These are phyloP conservation scores for Conomelus anceps DNA, from an alignment of 2,888 invertebrate genomes.

Conservation along the genomic window DNA sequence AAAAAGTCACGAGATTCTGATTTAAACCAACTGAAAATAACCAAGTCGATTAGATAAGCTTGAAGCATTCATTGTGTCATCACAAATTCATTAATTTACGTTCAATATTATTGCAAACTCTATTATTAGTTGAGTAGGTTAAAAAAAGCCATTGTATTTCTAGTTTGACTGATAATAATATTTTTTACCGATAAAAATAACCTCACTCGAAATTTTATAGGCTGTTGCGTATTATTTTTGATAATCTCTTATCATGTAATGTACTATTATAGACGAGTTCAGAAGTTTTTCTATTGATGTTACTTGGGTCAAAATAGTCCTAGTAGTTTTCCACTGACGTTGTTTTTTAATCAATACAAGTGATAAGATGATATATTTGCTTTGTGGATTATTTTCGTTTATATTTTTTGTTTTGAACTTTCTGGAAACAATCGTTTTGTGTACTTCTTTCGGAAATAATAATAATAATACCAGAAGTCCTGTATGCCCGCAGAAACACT, in stretches of 20 bases:
- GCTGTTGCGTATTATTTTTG: neutral
- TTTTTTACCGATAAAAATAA: neutral
- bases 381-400: too few relatives aligned
- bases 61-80: neutral
- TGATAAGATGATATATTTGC: too few relatives aligned
- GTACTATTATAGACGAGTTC: neutral
- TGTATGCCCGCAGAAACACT: too few relatives aligned
- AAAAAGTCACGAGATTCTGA: neutral
- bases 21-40: neutral
- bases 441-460: too few relatives aligned
- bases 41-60: neutral
- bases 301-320: neutral
- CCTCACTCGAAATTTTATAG: neutral
- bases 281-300: neutral
- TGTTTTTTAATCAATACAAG: too few relatives aligned
- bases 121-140: neutral
- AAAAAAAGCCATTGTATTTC: neutral
- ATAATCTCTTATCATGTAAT: neutral
- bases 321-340: neutral
- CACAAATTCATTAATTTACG: neutral
- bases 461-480: too few relatives aligned
- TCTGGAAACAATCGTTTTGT: too few relatives aligned
- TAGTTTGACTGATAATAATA: neutral
- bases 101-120: too few relatives aligned
- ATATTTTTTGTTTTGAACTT: too few relatives aligned